These are phyloP conservation scores for Metridium senile DNA, from an alignment of 92 coral and sea anemone genomes.

Conservation along the genomic window DNA sequence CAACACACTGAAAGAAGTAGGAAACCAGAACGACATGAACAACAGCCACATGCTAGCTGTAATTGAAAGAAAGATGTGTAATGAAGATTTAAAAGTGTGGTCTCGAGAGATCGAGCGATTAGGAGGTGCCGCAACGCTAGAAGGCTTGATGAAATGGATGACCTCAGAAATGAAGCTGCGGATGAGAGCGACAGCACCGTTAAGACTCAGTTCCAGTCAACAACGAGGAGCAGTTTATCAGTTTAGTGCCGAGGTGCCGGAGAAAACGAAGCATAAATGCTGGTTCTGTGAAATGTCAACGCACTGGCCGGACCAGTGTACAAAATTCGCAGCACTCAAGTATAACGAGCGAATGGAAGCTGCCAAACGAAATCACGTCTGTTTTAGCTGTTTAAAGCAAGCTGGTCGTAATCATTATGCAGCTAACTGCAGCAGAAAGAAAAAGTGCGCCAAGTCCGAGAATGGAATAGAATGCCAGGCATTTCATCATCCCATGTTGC, in stretches of 20 bases:
- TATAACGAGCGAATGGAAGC: slow-evolving; percentile 30
- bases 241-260: background rate
- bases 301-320: slow-evolving; percentile 56
- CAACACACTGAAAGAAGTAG: slow-evolving; percentile 68
- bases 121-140: slow-evolving; percentile 29
- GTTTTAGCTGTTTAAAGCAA: slow-evolving; percentile 59
- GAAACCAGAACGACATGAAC: slow-evolving; percentile 59
- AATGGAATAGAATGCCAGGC: slow-evolving; percentile 17
- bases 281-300: slow-evolving; percentile 44
- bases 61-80: slow-evolving; percentile 62
- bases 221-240: background rate
- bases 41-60: slow-evolving; percentile 69
- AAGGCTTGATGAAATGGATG: slow-evolving; percentile 55
- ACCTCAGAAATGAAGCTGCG: slow-evolving; percentile 45
- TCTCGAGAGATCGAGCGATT: slow-evolving; percentile 38
- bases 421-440: slow-evolving; percentile 40
- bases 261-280: slow-evolving; percentile 25
- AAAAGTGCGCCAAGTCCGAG: slow-evolving; percentile 31
- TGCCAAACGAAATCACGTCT: slow-evolving; percentile 60
- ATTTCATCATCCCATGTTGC: slow-evolving; percentile 22
- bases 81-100: slow-evolving; percentile 63
- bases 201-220: slow-evolving; percentile 10
- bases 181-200: slow-evolving; percentile 56
- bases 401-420: slow-evolving; percentile 51
- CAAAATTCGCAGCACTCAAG: slow-evolving; percentile 36